Conservation (phyloP, 2,888 invertebrate species). For the Chaetoderma sp. region DNA sequence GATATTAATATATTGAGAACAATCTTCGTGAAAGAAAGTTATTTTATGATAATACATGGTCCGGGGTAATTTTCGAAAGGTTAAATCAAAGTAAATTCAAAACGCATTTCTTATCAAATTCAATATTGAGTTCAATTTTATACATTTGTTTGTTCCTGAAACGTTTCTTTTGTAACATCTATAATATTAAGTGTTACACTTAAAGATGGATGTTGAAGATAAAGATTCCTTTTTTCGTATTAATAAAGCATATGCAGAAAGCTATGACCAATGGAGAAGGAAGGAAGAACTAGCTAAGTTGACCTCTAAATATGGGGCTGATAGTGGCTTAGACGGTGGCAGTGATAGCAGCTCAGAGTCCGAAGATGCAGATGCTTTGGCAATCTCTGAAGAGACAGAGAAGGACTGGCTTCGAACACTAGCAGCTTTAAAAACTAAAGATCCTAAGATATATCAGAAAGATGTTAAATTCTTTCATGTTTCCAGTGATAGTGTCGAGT, state of each 20-base stretch:
- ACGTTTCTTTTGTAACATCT: too few species aligned
- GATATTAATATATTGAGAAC: too few species aligned
- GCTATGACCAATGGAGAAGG: conserved; percentile 85
- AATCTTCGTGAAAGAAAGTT: too few species aligned
- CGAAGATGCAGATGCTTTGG: conserved; percentile 69
- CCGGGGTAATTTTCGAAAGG: too few species aligned
- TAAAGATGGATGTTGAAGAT: conserved; percentile 7
- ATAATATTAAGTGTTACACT: too few species aligned
- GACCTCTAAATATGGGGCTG: conserved; percentile 81
- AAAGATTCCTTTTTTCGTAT: conserved; percentile 70
- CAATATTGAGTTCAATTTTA: too few species aligned
- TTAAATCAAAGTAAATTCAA: too few species aligned
- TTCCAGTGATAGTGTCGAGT: conserved; percentile 61
- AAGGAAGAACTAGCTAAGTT: conserved; percentile 85
- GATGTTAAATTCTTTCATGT: conserved; percentile 70
- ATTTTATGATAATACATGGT: too few species aligned
- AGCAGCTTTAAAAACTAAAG: conserved; percentile 86
- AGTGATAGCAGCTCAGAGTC: conserved; percentile 67
- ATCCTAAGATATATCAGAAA: conserved; percentile 89
- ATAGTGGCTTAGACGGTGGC: conserved; percentile 71
- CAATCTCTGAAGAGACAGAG: conserved; percentile 79
- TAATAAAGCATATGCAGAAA: conserved; percentile 85
- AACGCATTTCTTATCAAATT: too few species aligned
- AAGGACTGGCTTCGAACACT: conserved; percentile 89
- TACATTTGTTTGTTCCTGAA: too few species aligned